Percentiles rank a stretch among this genome's conserved stretches.
Conservation (phyloP, 1,140 invertebrate species). For the Bombus consobrinus region DNA sequence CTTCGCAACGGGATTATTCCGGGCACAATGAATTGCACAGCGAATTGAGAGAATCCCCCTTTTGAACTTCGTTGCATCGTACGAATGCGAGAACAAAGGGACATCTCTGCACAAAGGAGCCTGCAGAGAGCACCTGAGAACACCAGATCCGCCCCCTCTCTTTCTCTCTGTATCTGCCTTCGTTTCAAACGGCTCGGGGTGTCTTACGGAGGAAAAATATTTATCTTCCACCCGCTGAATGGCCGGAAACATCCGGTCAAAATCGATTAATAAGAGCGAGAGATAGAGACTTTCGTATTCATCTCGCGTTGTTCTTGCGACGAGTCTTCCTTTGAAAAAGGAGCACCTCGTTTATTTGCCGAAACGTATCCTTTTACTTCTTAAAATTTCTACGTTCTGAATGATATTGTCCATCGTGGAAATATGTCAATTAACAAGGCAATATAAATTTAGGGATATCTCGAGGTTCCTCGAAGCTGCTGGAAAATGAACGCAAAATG, state of each 20-base stretch:
- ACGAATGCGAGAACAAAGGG: conserved; percentile 43
- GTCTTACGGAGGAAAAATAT: conserved; percentile 31
- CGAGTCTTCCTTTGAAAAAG: neutral
- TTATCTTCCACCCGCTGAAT: conserved; percentile 22
- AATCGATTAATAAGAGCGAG: conserved; percentile 22
- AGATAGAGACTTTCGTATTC: neutral
- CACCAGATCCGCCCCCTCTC: neutral
- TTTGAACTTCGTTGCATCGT: conserved; percentile 53
- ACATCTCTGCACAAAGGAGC: conserved; percentile 44
- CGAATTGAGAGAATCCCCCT: conserved; percentile 45
- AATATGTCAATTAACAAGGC: neutral
- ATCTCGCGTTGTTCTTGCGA: neutral
- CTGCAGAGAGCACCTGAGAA: conserved; percentile 3
- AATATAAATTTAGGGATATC: neutral
- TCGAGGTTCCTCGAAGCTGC: neutral
- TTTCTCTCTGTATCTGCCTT: neutral
- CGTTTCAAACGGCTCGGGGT: neutral
- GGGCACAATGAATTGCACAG: conserved; percentile 44
- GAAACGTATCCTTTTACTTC: too few species aligned
- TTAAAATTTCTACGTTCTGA: neutral
- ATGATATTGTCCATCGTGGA: neutral
- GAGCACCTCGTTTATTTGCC: neutral
- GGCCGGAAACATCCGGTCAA: conserved; percentile 9
- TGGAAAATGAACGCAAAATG: conserved; percentile 1
- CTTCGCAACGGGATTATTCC: conserved; percentile 51